Conservation (phyloP, 1,140 invertebrate species). For the Bombus haemorrhoidalis region DNA sequence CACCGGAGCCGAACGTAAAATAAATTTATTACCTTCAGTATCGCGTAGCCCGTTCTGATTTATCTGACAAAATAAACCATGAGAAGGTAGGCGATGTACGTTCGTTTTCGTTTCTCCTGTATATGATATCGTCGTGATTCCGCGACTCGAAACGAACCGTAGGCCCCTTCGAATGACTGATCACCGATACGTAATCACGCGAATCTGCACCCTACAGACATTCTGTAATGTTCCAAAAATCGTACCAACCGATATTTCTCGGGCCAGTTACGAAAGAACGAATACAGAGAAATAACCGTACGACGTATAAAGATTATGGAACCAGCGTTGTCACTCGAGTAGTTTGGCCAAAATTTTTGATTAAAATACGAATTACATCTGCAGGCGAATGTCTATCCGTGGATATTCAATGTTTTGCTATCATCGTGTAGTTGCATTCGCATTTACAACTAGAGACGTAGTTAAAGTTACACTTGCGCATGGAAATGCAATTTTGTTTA, state of each 20-base stretch:
- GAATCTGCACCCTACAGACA: slow-evolving; percentile 10
- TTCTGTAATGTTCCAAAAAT: slow-evolving; percentile 1
- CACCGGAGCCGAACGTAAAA: slow-evolving; percentile 19
- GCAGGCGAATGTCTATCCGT: neutral
- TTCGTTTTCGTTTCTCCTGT: neutral
- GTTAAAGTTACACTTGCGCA: neutral
- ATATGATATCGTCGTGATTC: slow-evolving; percentile 17
- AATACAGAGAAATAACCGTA: slow-evolving; percentile 14
- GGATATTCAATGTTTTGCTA: neutral
- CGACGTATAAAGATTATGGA: slow-evolving; percentile 12
- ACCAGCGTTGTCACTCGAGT: neutral
- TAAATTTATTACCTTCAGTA: slow-evolving; percentile 29
- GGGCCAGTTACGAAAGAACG: neutral
- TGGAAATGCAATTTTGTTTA: neutral
- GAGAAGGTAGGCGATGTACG: slow-evolving; percentile 15
- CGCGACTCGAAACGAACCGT: slow-evolving; percentile 1
- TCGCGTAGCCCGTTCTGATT: slow-evolving; percentile 17
- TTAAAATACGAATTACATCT: neutral
- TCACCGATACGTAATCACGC: slow-evolving; percentile 42
- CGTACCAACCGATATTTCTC: neutral
- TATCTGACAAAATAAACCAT: slow-evolving; percentile 38
- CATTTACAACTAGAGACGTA: neutral
- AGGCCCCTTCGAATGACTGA: slow-evolving; percentile 4
- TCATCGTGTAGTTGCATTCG: neutral
- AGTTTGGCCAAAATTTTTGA: neutral